Evolutionary conservation across 1,140 invertebrate genomes (phyloP).

Genomic region (Bombus cullumanus): DNA sequence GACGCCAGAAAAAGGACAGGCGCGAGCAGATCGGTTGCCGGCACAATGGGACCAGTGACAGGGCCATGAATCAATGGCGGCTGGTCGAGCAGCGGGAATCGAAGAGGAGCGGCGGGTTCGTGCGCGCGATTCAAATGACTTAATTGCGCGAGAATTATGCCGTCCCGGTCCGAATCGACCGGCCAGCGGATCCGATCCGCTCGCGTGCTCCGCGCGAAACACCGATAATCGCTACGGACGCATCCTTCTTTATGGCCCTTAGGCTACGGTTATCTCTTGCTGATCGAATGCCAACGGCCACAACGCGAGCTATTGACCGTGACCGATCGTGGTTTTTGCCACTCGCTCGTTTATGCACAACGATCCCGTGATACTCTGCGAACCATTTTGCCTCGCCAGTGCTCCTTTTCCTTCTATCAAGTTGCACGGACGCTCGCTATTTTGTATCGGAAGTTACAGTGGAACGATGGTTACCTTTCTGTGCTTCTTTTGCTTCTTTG

Average conservation of each 20-base stretch:
- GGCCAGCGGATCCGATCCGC: not conserved
- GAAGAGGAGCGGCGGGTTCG: not conserved
- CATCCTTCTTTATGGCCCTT: not conserved
- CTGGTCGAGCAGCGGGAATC: too few relatives aligned
- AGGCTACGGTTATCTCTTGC: constrained; percentile 11
- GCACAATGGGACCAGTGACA: constrained; percentile 20
- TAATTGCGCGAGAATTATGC: constrained; percentile 42
- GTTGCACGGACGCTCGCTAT: too few relatives aligned
- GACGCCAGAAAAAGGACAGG: constrained; percentile 10
- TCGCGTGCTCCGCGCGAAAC: not conserved
- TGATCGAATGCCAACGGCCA: constrained; percentile 28
- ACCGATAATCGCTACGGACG: not conserved
- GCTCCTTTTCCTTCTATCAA: not conserved
- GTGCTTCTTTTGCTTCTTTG: too few relatives aligned
- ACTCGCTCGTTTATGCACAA: constrained; percentile 13
- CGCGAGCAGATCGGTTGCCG: not conserved
- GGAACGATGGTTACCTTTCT: too few relatives aligned
- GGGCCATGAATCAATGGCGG: constrained; percentile 27
- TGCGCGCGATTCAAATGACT: constrained; percentile 37
- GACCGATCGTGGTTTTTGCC: constrained; percentile 25
- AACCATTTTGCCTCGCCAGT: not conserved
- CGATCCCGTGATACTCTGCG: not conserved
- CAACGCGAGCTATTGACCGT: constrained; percentile 22
- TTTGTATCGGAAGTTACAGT: too few relatives aligned
- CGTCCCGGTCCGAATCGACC: not conserved